Conservation (phyloP, 2,888 invertebrate species). For the Tetragonula carbonaria region DNA sequence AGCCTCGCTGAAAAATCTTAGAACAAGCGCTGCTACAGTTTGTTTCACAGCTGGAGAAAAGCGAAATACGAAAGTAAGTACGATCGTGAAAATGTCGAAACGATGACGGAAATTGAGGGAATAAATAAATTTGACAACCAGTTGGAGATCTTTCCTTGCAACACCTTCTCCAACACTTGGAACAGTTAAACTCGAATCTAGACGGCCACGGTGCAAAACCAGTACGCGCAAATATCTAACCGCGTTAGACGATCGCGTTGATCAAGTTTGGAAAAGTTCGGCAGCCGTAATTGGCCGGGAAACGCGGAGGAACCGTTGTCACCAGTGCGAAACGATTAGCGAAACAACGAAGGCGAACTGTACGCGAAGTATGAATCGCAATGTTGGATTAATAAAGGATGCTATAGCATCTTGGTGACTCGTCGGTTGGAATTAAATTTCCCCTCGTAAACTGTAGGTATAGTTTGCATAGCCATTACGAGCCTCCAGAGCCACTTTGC, state of each 20-base stretch:
- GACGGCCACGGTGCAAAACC: background rate
- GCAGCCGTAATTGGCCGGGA: background rate
- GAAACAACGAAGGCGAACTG: background rate
- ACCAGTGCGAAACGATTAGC: background rate
- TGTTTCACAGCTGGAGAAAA: too few species aligned
- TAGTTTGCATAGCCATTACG: constrained; percentile 61
- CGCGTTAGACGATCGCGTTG: background rate
- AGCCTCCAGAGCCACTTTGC: constrained; percentile 60
- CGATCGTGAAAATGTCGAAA: too few species aligned
- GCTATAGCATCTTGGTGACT: constrained; percentile 44
- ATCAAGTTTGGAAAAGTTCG: background rate
- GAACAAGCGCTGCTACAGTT: too few species aligned
- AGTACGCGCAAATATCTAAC: background rate
- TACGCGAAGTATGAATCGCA: constrained; percentile 11
- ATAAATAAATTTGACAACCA: too few species aligned
- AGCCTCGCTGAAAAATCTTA: too few species aligned
- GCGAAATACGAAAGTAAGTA: too few species aligned
- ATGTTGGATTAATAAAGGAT: constrained; percentile 46
- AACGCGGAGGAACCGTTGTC: background rate
- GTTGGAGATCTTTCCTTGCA: too few species aligned
- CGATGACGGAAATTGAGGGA: too few species aligned
- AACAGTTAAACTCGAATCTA: background rate
- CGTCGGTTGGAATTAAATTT: constrained; percentile 59
- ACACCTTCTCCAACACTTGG: too few species aligned
- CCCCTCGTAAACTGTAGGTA: constrained; percentile 62